Percentiles rank a stretch among this genome's conserved stretches.
phyloP scores from a whole-genome alignment of 1,140 invertebrate species.

The Cydia amplana region DNA sequence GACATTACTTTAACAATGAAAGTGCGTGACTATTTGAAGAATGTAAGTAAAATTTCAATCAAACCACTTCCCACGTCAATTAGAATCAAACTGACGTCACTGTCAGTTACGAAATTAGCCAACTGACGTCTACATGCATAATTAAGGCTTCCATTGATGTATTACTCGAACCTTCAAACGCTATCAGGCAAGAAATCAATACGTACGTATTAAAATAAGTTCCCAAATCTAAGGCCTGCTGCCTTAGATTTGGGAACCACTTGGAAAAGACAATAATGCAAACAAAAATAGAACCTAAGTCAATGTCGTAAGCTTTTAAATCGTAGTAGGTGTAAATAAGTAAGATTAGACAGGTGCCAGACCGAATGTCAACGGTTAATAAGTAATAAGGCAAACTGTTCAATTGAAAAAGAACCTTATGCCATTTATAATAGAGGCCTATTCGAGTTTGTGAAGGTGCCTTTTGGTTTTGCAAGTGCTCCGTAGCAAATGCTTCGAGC shows the following conservation, averaged over 20 bases:
- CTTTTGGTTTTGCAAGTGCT: background rate
- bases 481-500: background rate
- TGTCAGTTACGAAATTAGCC: background rate
- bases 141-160: background rate
- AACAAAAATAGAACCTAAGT: background rate
- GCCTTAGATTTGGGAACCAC: too few species aligned
- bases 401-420: background rate
- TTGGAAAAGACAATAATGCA: background rate
- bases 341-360: slow-evolving; percentile 17
- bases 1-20: too few species aligned
- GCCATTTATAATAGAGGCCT: background rate
- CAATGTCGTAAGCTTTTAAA: background rate
- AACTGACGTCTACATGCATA: background rate
- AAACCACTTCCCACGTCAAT: too few species aligned
- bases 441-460: background rate
- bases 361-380: background rate
- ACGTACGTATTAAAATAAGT: background rate
- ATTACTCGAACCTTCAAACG: background rate
- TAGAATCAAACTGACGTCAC: background rate
- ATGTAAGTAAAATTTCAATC: too few species aligned
- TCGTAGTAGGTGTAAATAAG: background rate
- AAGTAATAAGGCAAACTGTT: background rate
- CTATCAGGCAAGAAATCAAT: background rate
- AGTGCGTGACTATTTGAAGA: too few species aligned
- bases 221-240: background rate